These are phyloP conservation scores for Crotalus tigris DNA, from an alignment of 2,113 vertebrate genomes.

Conservation along the genomic window DNA sequence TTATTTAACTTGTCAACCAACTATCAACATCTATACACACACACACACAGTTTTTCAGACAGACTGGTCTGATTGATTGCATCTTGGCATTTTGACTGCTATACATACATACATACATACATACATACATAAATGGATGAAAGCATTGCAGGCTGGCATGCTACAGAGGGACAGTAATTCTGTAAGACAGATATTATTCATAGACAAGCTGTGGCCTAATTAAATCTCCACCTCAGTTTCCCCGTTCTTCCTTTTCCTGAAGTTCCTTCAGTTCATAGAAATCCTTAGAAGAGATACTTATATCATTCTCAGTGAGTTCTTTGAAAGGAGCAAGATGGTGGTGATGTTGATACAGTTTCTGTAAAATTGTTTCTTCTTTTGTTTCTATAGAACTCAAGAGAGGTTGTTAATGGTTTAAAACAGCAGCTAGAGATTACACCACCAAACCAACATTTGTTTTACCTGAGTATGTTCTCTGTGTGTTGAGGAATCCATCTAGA, in stretches of 20 bases:
- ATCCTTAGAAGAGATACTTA: background rate
- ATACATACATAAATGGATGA: background rate
- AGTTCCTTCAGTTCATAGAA: background rate
- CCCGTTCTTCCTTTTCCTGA: background rate
- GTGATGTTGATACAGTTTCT: background rate
- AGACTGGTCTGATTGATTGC: no score
- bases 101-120: no score
- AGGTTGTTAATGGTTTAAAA: background rate
- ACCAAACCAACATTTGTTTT: background rate
- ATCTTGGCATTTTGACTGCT: no score
- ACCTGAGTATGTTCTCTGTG: background rate
- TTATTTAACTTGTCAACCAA: background rate
- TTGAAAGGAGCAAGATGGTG: background rate
- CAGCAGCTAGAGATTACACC: background rate
- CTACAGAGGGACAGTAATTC: background rate
- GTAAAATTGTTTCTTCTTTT: background rate
- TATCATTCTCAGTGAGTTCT: background rate
- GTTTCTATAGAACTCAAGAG: background rate
- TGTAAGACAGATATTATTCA: background rate
- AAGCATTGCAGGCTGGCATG: background rate
- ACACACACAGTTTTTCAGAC: no score
- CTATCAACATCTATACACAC: background rate
- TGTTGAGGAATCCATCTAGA: background rate
- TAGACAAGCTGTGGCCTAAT: background rate
- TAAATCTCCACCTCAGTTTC: background rate